Evolutionary conservation across 2,113 vertebrate genomes (phyloP), one percentile per base, ranked within the genome.

Genomic region (Indicator indicator): DNA sequence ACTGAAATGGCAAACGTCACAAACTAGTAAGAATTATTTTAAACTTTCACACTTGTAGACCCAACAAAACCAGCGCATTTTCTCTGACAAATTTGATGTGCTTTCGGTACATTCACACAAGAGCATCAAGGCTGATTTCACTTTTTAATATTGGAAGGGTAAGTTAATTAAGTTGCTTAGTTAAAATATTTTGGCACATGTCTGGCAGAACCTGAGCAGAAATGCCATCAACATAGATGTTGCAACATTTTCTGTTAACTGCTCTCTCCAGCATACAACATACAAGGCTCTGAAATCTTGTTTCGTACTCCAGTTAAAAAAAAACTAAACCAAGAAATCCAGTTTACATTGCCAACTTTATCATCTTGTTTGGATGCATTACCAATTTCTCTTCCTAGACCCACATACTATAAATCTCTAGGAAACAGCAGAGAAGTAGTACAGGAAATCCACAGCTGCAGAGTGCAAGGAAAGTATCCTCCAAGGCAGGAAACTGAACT

Each of bases 171-270:
- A 76, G 28, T 58, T 72, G n/a, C 23, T 68, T 87, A 90, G 69
- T 75, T 93, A 63, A 73, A 90, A 63, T 79, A 79, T 58, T 79
- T 89, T 94, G 70, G 85, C 87, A 94, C 11, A 18, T 50, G 54
- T 46, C 19, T 82, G 77, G 82, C 65, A 94, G 85, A 83, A 69
- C 40, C 42, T 69, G 30, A 91, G 68, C 54, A 40, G 0, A 81
- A 72, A 91, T 17, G 9, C 16, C 16, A 2, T 67, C 90, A 44
- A 92, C 21, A 76, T 5, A 44, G 69, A 81, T 36, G 9, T 40
- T 70, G 88, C 0, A 0, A 44, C 44, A 23, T 76, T 75, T 91
- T 69, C 58, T 73, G 68, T 75, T 69, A 86, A 12, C 13, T 65
- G 48, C 83, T 76, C 63, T 62, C 81, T 30, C 42, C 15, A 50